These are phyloP conservation scores for Sitta europaea DNA, from an alignment of 2,113 vertebrate species.

Conservation along the genomic window DNA sequence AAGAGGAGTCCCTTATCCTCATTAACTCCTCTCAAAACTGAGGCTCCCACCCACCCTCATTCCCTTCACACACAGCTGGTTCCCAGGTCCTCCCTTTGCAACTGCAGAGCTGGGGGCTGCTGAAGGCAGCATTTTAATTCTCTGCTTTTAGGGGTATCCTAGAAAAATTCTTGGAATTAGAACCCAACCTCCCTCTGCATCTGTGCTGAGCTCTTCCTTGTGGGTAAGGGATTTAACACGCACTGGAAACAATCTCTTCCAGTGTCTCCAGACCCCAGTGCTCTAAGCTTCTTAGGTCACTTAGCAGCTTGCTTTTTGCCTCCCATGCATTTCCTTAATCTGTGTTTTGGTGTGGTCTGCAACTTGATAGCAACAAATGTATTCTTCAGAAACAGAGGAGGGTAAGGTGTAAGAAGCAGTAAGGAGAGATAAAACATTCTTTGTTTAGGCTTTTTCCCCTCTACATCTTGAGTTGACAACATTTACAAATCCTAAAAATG, in stretches of 20 bases:
- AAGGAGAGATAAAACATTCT: background rate
- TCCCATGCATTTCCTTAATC: background rate
- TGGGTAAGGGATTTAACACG: background rate
- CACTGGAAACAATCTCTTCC: background rate
- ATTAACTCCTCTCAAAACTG: background rate
- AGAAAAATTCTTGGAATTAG: background rate
- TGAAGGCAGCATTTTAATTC: background rate
- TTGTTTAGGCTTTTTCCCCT: rapidly evolving
- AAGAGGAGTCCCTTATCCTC: background rate
- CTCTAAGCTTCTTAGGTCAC: constrained; percentile 38
- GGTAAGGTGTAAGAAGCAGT: background rate
- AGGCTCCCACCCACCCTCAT: background rate
- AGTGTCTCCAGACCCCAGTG: background rate
- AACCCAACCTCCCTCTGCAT: background rate
- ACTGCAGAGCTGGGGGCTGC: background rate
- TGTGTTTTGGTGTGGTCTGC: background rate
- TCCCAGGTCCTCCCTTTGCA: background rate
- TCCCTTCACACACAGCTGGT: background rate
- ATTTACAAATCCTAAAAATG: background rate
- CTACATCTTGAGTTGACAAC: background rate
- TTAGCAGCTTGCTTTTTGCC: constrained; percentile 17
- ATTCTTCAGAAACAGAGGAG: background rate
- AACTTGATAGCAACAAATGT: background rate
- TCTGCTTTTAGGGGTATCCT: background rate
- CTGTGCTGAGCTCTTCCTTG: background rate